phyloP scores from a whole-genome alignment of 2,888 invertebrate genomes.

The Hydrotaea diabolus region DNA sequence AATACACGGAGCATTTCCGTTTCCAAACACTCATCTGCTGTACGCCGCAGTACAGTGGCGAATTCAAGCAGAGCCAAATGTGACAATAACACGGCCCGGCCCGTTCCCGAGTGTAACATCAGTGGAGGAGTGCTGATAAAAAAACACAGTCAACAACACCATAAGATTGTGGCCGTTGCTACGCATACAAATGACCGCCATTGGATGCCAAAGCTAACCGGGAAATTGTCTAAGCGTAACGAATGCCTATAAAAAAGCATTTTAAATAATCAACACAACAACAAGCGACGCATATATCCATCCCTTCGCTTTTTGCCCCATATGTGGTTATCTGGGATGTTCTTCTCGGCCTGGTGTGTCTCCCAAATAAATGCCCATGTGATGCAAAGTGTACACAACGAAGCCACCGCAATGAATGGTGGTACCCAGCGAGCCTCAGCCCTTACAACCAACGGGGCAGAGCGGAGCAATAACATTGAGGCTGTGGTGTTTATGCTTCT shows the following conservation, averaged over 20 bases:
- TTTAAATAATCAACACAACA: slow-evolving; percentile 52
- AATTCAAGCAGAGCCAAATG: slow-evolving; percentile 36
- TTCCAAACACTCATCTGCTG: slow-evolving; percentile 9
- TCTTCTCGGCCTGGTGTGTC: slow-evolving; percentile 24
- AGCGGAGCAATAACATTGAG: not conserved
- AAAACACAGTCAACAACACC: not conserved
- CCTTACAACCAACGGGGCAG: slow-evolving; percentile 31
- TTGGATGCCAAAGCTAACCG: slow-evolving; percentile 50
- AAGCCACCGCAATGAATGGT: slow-evolving; percentile 46
- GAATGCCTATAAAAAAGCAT: slow-evolving; percentile 59
- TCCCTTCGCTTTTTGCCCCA: slow-evolving; percentile 45
- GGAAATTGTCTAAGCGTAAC: slow-evolving; percentile 57
- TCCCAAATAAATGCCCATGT: slow-evolving; percentile 19
- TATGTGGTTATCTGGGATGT: slow-evolving; percentile 58
- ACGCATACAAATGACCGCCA: slow-evolving; percentile 69
- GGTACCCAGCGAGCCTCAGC: slow-evolving; percentile 56
- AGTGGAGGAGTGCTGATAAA: not conserved
- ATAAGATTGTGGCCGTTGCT: slow-evolving; percentile 36
- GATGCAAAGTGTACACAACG: no score
- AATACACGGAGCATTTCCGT: slow-evolving; percentile 39
- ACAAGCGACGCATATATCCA: slow-evolving; percentile 38
- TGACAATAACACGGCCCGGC: slow-evolving; percentile 26
- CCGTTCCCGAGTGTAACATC: not conserved
- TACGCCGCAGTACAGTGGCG: not conserved
- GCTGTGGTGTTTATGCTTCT: slow-evolving; percentile 70